Evolutionary conservation across 2,888 invertebrate genomes (phyloP).

Genomic region (Tenthredo amoena): DNA sequence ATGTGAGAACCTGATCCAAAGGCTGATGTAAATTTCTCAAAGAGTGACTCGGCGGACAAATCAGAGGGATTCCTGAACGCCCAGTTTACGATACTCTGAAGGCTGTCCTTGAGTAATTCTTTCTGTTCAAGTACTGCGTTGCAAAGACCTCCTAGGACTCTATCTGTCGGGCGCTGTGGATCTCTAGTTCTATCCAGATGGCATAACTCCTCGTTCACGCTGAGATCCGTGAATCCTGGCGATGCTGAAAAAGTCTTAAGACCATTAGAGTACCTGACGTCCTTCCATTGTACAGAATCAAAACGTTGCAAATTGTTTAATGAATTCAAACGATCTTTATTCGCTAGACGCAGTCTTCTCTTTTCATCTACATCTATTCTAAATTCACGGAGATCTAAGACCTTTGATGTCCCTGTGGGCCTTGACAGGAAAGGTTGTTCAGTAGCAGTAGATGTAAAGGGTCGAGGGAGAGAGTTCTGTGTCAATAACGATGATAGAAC

Average conservation of each 20-base stretch:
- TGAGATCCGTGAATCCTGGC: constrained; percentile 55
- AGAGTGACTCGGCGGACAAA: constrained; percentile 49
- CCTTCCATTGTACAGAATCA: constrained; percentile 55
- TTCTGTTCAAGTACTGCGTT: constrained; percentile 41
- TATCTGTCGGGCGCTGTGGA: constrained; percentile 26
- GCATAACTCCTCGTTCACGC: constrained; percentile 66
- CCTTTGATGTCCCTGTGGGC: too few relatives aligned
- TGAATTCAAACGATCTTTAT: too few relatives aligned
- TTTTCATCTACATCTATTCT: too few relatives aligned
- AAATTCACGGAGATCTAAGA: too few relatives aligned
- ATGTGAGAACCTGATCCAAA: constrained; percentile 56
- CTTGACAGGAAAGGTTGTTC: too few relatives aligned
- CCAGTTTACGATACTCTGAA: constrained; percentile 56
- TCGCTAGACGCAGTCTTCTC: too few relatives aligned
- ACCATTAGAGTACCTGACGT: constrained; percentile 55
- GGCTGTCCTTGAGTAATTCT: neutral
- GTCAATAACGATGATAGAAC: too few relatives aligned
- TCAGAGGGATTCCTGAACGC: constrained; percentile 49
- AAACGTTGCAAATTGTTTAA: constrained; percentile 54
- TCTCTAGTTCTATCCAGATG: constrained; percentile 57
- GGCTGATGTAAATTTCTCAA: constrained; percentile 41
- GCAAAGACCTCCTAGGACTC: constrained; percentile 40
- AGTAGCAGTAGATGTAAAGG: too few relatives aligned
- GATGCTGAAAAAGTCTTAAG: constrained; percentile 54
- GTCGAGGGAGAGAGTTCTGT: too few relatives aligned